Evolutionary conservation across 2,113 vertebrate genomes (phyloP), one percentile per base, ranked within the genome.

Genomic region (Hyperopisus bebe): DNA sequence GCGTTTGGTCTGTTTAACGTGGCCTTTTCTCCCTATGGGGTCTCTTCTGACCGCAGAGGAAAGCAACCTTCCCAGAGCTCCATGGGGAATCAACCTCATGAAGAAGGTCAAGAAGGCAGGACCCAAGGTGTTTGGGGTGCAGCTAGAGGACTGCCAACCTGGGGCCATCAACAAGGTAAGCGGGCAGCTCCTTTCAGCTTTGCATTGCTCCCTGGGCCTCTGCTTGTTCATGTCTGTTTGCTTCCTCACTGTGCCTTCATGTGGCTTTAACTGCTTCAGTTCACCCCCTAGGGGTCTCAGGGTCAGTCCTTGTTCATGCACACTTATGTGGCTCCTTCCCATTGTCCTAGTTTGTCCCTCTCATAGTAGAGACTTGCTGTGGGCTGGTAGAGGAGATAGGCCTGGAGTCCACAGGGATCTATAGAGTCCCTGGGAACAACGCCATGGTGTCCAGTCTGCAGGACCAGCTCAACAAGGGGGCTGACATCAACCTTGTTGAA

Each of bases 81-180:
- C 96, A 0, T 99, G 98, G 98, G 96, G 97, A 90, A 99, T 99
- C 93, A 97, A 97, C 91, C 96, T 99, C 91, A 99, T 98, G 96
- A 99, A 98, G 94, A 99, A 98, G 93, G 95, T 95, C 74, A 99
- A 98, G 94, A 99, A 99, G 92, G 91, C 93, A 0, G 90, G 92
- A 2, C 97, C 97, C 0, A 95, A 98, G 7, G 96, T 97, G 0
- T 99, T 99, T 15, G 98, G 98, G 0, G 96, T 99, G 62, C 95
- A 97, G 87, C 94, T 99, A 50, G 98, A 99, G 94, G 97, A 99
- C 90, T 99, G 98, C 86, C 97, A 97, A 90, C 97, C 97, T 0
- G 98, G 97, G 83, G 92, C 94, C 0, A 96, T 97, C 93, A 97
- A 98, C 92, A 99, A 98, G 96, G 98, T 99, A 90, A 92, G 93